Base-by-base conservation (phyloP, 2,113 vertebrate genomes). In the Smithornis capensis region DNA sequence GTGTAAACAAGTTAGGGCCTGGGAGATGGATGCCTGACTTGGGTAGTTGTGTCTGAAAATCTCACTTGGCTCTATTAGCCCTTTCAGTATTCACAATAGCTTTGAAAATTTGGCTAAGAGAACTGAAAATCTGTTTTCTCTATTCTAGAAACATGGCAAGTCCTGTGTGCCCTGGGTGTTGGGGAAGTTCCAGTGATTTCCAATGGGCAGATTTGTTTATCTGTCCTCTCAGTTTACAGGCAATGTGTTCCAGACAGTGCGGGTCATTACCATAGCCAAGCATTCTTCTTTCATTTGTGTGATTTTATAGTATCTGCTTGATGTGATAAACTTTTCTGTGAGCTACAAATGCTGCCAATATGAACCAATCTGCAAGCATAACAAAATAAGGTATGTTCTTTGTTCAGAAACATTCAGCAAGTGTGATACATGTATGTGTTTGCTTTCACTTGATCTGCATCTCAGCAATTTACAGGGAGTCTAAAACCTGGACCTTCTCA, bases 91-190 rank as follows among this genome's bases (percentile, higher is more conserved):
- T 23, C 94, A 68, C 71, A 67, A 60, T 45, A 81, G 76, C 68
- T 93, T 52, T 28, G 47, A 74, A 50, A 80, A 77, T 71, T 77
- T 96, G 92, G 92, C 90, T 11, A 7, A 74, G 88, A 49, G 19
- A 59, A 31, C 5, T 27, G 68, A 59, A 96, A 97, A 95, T 88
- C 84, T 92, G 92, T 77, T 92, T 92, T 83, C 60, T 86, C 45
- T 81, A 35, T 64, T 90, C 50, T 80, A 45, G 83, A 86, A 94
- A 88, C 64, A 85, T 87, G 74, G 68, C 65, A 77, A 70, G 38
- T 44, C 21, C n/a, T 19, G 35, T 5, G 18, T 73, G 63, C 78
- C 28, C 75, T 77, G 64, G 11, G 17, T 69, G 33, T 6, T 60
- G 90, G 75, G 86, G 76, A 69, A 42, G 79, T 83, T 76, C 64